A percentile compares a stretch with the other conserved stretches of the same genome.
Evolutionary conservation across 2,888 invertebrate genomes (phyloP).

Genomic region (Eulithis prunata): DNA sequence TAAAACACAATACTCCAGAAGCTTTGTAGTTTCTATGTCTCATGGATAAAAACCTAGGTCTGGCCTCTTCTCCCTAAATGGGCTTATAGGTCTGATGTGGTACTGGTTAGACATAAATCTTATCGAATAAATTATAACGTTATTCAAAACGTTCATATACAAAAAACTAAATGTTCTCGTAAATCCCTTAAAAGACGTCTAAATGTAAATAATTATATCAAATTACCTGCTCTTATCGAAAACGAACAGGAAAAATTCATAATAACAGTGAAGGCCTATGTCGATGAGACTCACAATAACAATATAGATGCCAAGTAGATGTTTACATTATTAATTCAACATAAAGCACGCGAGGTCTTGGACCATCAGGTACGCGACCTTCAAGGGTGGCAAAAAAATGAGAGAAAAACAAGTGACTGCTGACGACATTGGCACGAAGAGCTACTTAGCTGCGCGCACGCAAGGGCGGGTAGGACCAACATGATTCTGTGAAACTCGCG

Average conservation of each 20-base stretch:
- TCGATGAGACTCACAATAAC: conserved; percentile 21
- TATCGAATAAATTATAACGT: too few species aligned
- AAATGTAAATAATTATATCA: conserved; percentile 1
- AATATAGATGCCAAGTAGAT: conserved; percentile 37
- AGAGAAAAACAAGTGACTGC: conserved; percentile 59
- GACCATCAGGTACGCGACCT: conserved; percentile 71
- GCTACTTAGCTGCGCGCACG: conserved; percentile 71
- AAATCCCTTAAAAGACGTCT: too few species aligned
- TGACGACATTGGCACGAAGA: conserved; percentile 78
- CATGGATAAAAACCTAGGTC: too few species aligned
- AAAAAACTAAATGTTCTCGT: too few species aligned
- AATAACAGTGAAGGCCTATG: conserved; percentile 36
- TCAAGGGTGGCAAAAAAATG: conserved; percentile 72
- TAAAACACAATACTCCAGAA: neutral
- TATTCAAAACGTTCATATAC: too few species aligned
- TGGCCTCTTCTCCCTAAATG: too few species aligned
- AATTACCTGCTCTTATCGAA: conserved; percentile 7
- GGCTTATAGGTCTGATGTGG: too few species aligned
- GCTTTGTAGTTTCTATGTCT: neutral
- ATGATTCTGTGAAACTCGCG: conserved; percentile 47
- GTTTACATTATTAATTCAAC: conserved; percentile 60
- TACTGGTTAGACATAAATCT: too few species aligned
- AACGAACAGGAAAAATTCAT: conserved; percentile 24
- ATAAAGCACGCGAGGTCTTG: conserved; percentile 70
- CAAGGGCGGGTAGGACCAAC: conserved; percentile 65